Percentiles rank a stretch among this genome's conserved stretches.
Evolutionary conservation across 2,797 vertebrate species (phyloP).

Genomic region (Staurois parvus): DNA sequence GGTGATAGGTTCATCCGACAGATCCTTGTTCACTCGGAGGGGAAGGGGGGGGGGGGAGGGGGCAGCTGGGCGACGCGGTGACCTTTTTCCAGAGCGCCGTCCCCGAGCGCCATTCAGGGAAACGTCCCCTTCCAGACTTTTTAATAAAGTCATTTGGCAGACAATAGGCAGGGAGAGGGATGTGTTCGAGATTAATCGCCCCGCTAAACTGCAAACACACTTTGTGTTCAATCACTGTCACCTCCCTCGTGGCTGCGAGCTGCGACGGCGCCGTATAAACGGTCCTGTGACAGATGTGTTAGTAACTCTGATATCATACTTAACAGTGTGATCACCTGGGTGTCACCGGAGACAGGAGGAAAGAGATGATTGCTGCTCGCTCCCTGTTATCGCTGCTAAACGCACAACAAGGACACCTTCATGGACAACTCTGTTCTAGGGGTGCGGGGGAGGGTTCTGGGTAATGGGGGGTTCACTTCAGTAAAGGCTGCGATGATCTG

Average conservation of each 20-base stretch:
- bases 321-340: slow-evolving; percentile 14
- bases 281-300: slow-evolving; percentile 31
- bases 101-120: slow-evolving; percentile 7
- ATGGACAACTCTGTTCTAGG: no score
- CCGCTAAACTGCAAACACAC: slow-evolving; percentile 35
- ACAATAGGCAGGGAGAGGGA: slow-evolving; percentile 33
- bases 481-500: no score
- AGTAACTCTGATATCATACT: slow-evolving; percentile 32
- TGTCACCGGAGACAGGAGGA: slow-evolving; percentile 5
- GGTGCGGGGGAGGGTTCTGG: neutral
- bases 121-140: slow-evolving; percentile 23
- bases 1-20: slow-evolving; percentile 62
- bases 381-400: neutral
- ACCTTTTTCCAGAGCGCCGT: neutral
- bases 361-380: neutral
- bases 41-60: neutral
- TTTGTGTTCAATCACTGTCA: slow-evolving; percentile 39
- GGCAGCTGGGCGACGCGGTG: neutral
- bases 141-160: slow-evolving; percentile 37
- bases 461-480: neutral
- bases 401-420: no score
- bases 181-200: slow-evolving; percentile 30
- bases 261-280: slow-evolving; percentile 9
- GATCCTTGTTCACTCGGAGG: slow-evolving; percentile 40
- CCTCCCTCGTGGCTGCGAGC: slow-evolving; percentile 20